Evolutionary conservation across 2,888 invertebrate genomes (phyloP).

Genomic region (Pammene fasciana): DNA sequence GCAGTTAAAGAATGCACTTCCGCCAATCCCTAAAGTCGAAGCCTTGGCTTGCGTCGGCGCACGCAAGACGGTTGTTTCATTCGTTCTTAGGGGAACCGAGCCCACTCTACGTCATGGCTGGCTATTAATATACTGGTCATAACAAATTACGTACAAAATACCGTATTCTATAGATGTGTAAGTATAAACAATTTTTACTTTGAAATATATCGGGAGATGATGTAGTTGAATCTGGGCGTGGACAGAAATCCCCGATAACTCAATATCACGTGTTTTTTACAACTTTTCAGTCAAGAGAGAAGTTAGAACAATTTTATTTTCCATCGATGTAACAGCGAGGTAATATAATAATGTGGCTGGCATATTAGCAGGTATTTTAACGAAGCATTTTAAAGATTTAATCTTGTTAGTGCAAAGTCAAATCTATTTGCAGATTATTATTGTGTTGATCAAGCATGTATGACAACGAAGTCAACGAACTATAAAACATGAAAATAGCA

Average conservation of each 20-base stretch:
- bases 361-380: too few species aligned
- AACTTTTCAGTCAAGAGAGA: too few species aligned
- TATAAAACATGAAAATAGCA: too few species aligned
- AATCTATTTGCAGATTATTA: too few species aligned
- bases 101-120: slow-evolving; percentile 51
- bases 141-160: slow-evolving; percentile 34
- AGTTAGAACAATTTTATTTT: too few species aligned
- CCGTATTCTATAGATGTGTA: slow-evolving; percentile 18
- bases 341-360: too few species aligned
- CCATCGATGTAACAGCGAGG: too few species aligned
- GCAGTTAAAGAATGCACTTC: slow-evolving; percentile 39
- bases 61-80: slow-evolving; percentile 33
- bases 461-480: too few species aligned
- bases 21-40: slow-evolving; percentile 42
- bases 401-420: too few species aligned
- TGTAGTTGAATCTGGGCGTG: slow-evolving; percentile 3
- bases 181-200: slow-evolving; percentile 13
- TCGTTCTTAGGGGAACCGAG: slow-evolving; percentile 45
- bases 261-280: neutral
- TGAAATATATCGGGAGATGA: slow-evolving; percentile 7
- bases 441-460: too few species aligned
- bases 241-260: neutral
- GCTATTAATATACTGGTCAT: slow-evolving; percentile 52
- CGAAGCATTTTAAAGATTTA: too few species aligned
- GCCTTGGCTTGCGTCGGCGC: slow-evolving; percentile 39